A percentile compares a stretch with the other conserved stretches of the same genome.
phyloP scores from a whole-genome alignment of 2,113 vertebrate species.

The Hyperopisus bebe region DNA sequence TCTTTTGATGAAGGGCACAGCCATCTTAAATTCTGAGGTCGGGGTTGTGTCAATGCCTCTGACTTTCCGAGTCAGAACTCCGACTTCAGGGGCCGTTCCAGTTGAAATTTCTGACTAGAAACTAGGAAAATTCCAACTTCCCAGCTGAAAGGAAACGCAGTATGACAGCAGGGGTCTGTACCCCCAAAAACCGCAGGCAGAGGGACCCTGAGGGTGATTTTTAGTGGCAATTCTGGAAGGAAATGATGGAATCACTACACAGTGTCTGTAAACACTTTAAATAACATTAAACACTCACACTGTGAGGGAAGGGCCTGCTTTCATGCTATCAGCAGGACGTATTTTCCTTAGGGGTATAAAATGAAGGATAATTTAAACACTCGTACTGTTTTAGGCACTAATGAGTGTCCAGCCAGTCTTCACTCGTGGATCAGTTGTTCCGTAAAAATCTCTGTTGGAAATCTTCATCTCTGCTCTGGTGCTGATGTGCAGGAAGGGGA shows the following conservation, averaged over 20 bases:
- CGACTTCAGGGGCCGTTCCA: not conserved
- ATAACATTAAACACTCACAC: not conserved
- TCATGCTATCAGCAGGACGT: not conserved
- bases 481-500: not conserved
- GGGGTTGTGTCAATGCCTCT: not conserved
- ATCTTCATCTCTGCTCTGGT: not conserved
- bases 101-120: not conserved
- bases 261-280: not conserved
- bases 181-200: not conserved
- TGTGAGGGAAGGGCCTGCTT: not conserved
- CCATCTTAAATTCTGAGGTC: not conserved
- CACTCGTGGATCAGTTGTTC: not conserved
- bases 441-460: not conserved
- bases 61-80: not conserved
- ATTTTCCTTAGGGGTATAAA: not conserved
- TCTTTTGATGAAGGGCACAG: not conserved
- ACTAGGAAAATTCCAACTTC: not conserved
- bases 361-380: not conserved
- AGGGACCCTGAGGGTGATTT: not conserved
- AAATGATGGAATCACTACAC: not conserved
- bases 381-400: not conserved
- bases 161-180: not conserved
- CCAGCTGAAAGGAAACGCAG: not conserved
- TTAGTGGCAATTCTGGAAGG: not conserved
- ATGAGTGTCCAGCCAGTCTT: not conserved